Percentiles rank a stretch among this genome's conserved stretches.
phyloP scores from a whole-genome alignment of 2,113 vertebrate genomes.

The Laticauda laticaudata region DNA sequence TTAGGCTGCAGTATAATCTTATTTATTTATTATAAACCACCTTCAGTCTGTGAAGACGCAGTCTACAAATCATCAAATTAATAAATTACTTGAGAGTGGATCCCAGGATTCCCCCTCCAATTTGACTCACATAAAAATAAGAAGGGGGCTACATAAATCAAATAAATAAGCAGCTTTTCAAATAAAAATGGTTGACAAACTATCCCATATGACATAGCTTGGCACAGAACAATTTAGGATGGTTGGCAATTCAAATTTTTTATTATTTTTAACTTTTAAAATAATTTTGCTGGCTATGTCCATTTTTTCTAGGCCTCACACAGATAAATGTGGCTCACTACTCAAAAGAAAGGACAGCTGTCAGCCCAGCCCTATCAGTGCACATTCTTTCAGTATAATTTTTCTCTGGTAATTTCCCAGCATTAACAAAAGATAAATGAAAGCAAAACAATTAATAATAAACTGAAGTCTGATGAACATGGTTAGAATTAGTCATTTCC shows the following conservation, averaged over 20 bases:
- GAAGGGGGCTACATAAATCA: background rate
- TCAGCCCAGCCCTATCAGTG: background rate
- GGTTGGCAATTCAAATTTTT: background rate
- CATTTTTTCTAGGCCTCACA: background rate
- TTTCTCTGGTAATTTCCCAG: background rate
- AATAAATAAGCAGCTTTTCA: background rate
- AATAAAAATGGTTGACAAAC: background rate
- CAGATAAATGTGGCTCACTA: background rate
- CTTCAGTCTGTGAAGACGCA: background rate
- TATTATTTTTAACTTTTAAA: background rate
- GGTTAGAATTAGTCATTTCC: background rate
- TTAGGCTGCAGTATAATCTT: background rate
- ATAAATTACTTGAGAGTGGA: background rate
- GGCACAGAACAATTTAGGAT: background rate
- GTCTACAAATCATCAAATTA: background rate
- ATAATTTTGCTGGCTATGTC: background rate
- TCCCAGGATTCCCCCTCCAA: background rate
- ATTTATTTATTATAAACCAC: background rate
- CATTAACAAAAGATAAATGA: background rate
- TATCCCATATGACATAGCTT: background rate
- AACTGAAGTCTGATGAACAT: background rate
- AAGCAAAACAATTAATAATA: background rate
- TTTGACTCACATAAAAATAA: background rate
- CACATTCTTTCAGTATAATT: background rate
- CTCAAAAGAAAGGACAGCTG: background rate